Percentiles rank a stretch among this genome's conserved stretches.
phyloP scores from a whole-genome alignment of 1,140 invertebrate genomes.

The Drosophila arizonae region DNA sequence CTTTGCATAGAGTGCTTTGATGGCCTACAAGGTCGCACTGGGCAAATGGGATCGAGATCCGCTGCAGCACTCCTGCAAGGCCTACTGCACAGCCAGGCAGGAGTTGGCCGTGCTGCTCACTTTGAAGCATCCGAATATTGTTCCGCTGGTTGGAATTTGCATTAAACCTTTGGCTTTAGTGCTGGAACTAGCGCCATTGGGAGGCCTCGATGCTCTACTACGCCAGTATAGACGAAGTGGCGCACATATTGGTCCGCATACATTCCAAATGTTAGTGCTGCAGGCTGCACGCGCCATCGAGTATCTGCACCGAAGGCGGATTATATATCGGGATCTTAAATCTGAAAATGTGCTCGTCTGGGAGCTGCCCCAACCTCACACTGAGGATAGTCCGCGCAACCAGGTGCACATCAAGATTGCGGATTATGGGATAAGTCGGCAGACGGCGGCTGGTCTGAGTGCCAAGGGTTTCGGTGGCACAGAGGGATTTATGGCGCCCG shows the following conservation, averaged over 20 bases:
- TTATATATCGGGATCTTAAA: conserved; percentile 98
- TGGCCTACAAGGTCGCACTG: conserved; percentile 87
- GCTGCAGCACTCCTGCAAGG: conserved; percentile 94
- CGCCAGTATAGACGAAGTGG: conserved; percentile 93
- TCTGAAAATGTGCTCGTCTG: conserved; percentile 99
- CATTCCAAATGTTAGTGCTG: conserved; percentile 92
- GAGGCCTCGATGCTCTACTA: conserved; percentile 92
- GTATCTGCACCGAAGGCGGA: conserved; percentile 96
- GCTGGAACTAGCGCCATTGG: conserved; percentile 93
- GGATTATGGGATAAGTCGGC: conserved; percentile 97
- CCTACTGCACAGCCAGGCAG: conserved; percentile 97
- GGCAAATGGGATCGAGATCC: conserved; percentile 96
- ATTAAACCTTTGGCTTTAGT: conserved; percentile 95
- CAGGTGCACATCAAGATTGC: conserved; percentile 95
- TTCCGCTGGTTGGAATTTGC: conserved; percentile 94
- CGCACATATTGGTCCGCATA: conserved; percentile 90
- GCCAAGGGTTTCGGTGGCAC: conserved; percentile 99
- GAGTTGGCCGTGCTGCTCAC: conserved; percentile 95
- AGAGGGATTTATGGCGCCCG: conserved; percentile 99
- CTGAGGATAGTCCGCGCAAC: conserved; percentile 85
- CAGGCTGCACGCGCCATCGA: conserved; percentile 97
- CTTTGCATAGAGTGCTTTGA: conserved; percentile 63
- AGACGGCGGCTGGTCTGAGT: conserved; percentile 91
- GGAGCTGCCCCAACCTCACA: conserved; percentile 89
- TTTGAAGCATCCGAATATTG: conserved; percentile 94